A percentile compares a stretch with the other conserved stretches of the same genome.
phyloP scores from a whole-genome alignment of 1,140 invertebrate species.

The Leptinotarsa defecta region DNA sequence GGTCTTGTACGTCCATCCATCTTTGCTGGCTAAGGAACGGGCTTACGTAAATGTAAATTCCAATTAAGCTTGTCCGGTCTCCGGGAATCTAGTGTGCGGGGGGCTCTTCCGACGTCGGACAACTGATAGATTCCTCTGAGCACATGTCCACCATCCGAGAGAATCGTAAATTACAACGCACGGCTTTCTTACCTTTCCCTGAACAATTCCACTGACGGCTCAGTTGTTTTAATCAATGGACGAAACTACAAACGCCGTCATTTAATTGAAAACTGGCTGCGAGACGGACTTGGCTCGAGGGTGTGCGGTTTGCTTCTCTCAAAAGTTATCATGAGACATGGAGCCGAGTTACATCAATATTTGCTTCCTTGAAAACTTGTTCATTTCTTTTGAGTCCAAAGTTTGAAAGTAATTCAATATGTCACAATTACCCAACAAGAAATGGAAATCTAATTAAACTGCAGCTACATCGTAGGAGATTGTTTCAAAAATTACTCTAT shows the following conservation, averaged over 20 bases:
- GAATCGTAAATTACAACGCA: constrained; percentile 39
- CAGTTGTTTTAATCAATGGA: constrained; percentile 20
- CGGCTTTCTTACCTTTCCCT: constrained; percentile 7
- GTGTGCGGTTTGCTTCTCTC: no score
- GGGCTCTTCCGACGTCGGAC: constrained; percentile 46
- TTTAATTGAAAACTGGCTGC: neutral
- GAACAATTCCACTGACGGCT: constrained; percentile 6
- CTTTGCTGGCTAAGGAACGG: constrained; percentile 18
- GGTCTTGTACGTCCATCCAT: constrained; percentile 26
- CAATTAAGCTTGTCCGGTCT: constrained; percentile 52
- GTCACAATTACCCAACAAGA: no score
- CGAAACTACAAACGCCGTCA: neutral
- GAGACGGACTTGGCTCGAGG: neutral
- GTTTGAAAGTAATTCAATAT: no score
- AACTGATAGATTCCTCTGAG: constrained; percentile 54
- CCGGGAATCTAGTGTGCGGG: constrained; percentile 48
- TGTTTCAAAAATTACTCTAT: no score
- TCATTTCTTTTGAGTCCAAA: no score
- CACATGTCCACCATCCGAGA: constrained; percentile 38
- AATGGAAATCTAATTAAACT: no score
- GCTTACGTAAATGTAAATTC: constrained; percentile 49
- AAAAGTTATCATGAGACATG: no score
- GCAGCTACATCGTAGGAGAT: no score
- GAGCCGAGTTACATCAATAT: no score
- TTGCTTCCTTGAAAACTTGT: no score